phyloP scores from a whole-genome alignment of 2,113 vertebrate genomes.

The Chaetura pelagica region DNA sequence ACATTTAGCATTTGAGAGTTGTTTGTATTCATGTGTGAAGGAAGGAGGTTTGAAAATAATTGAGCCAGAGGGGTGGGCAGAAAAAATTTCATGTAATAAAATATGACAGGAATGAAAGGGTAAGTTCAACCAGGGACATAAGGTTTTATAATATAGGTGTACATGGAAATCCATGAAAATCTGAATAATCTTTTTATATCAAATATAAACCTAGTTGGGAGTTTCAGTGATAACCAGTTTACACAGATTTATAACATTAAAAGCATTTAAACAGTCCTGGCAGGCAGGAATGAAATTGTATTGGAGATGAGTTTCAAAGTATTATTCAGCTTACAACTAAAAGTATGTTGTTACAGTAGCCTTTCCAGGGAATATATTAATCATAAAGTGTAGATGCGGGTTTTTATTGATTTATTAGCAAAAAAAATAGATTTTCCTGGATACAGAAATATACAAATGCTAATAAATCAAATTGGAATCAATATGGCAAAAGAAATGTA shows the following conservation, averaged over 20 bases:
- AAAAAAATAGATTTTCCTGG: background rate
- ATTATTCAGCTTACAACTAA: background rate
- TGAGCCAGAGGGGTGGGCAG: background rate
- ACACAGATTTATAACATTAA: background rate
- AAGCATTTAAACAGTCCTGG: background rate
- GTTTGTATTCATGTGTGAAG: background rate
- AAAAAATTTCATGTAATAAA: background rate
- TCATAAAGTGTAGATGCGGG: background rate
- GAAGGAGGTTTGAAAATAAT: background rate
- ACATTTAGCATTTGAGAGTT: background rate
- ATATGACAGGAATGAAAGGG: background rate
- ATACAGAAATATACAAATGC: background rate
- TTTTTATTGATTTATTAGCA: background rate
- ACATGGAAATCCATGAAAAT: background rate
- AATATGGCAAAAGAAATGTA: background rate
- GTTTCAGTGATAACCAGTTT: background rate
- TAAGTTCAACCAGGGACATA: background rate
- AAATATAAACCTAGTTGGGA: background rate
- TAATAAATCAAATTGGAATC: background rate
- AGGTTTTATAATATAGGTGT: background rate
- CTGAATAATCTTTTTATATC: constrained; percentile 1
- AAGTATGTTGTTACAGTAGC: background rate
- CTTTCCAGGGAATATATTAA: background rate
- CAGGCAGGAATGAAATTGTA: background rate
- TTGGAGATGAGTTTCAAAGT: background rate